Evolutionary conservation across 2,797 vertebrate species (phyloP).

Genomic region (Microctenopoma stevenorrisi): DNA sequence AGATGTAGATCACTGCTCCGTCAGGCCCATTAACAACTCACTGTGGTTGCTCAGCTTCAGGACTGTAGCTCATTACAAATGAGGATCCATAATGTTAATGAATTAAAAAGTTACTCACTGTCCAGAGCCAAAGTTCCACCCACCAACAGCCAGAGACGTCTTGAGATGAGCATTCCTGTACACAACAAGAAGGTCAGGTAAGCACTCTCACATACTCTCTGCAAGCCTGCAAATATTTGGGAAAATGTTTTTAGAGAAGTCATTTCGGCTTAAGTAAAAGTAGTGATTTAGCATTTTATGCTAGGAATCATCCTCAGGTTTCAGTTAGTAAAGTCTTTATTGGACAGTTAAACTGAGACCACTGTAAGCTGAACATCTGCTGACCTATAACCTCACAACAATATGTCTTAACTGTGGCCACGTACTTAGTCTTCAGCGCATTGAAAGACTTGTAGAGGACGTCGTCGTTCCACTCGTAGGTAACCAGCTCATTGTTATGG

Average conservation of each 20-base stretch:
- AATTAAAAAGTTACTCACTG: conserved; percentile 75
- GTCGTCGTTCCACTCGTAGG: conserved; percentile 81
- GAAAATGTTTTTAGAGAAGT: neutral
- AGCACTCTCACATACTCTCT: neutral
- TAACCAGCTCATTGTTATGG: conserved; percentile 72
- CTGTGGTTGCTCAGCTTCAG: too few relatives aligned
- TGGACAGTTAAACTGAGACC: too few relatives aligned
- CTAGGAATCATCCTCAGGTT: neutral
- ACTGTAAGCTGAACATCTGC: too few relatives aligned
- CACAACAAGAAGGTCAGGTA: neutral
- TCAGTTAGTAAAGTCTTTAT: too few relatives aligned
- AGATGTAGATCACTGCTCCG: too few relatives aligned
- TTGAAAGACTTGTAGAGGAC: conserved; percentile 83
- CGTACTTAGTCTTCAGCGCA: conserved; percentile 78
- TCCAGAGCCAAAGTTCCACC: conserved; percentile 85
- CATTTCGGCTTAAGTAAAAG: neutral
- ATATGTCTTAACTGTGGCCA: neutral
- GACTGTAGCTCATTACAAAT: too few relatives aligned
- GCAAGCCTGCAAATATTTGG: neutral
- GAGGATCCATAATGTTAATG: too few relatives aligned
- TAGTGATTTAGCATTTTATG: neutral
- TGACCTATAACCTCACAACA: neutral
- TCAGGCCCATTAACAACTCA: too few relatives aligned
- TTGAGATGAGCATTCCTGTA: conserved; percentile 80
- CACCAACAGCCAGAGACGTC: conserved; percentile 85